Evolutionary conservation across 2,797 vertebrate species (phyloP).

Genomic region (Anas capensis): DNA sequence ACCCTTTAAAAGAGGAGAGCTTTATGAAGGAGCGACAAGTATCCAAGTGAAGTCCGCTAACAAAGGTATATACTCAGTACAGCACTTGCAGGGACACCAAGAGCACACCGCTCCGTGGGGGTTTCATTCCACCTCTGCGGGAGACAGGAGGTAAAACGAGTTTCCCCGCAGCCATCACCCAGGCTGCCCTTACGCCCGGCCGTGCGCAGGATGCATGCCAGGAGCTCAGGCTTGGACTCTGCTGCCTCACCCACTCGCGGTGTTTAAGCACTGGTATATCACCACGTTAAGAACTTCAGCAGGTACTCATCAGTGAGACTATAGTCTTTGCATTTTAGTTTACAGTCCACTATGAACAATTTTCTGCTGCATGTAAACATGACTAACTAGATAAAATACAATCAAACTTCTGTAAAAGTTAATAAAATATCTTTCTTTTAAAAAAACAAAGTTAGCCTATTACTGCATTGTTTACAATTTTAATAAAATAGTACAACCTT

Average conservation of each 20-base stretch:
- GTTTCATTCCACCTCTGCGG: neutral
- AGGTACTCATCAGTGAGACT: conserved; percentile 75
- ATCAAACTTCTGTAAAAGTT: conserved; percentile 85
- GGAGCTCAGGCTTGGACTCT: neutral
- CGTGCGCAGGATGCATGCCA: accelerated
- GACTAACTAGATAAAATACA: conserved; percentile 87
- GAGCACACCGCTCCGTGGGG: neutral
- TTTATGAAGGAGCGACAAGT: conserved; percentile 79
- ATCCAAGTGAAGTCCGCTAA: conserved; percentile 78
- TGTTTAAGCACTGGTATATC: conserved; percentile 68
- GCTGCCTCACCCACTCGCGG: neutral
- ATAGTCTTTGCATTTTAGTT: conserved; percentile 82
- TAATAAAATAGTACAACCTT: conserved; percentile 84
- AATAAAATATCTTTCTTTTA: conserved; percentile 84
- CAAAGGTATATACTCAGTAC: conserved; percentile 73
- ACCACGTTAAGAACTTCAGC: conserved; percentile 79
- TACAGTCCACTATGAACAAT: conserved; percentile 86
- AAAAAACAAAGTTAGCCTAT: conserved; percentile 82
- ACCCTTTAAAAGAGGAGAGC: conserved; percentile 83
- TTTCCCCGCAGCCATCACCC: accelerated
- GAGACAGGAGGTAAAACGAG: neutral
- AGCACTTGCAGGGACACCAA: conserved; percentile 37
- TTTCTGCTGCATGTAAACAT: conserved; percentile 87
- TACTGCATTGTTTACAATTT: conserved; percentile 84
- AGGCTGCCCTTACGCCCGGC: accelerated